A percentile compares a stretch with the other conserved stretches of the same genome.
Conservation (phyloP, 2,888 invertebrate species). For the Chirona hameri region DNA sequence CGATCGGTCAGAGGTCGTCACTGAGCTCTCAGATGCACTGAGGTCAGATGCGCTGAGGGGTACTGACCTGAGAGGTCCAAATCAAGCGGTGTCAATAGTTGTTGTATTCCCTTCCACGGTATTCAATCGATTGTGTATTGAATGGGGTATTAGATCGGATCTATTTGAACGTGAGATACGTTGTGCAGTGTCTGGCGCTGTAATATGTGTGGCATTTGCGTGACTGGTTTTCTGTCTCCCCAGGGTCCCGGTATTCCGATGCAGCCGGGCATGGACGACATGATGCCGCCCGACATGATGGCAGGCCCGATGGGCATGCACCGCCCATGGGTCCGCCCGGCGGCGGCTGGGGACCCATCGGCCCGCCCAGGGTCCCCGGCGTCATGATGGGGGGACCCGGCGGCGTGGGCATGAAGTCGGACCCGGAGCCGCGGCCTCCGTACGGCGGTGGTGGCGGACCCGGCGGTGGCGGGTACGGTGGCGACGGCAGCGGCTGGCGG, state of each 20-base stretch:
- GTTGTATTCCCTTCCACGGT: neutral
- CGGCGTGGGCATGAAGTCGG: conserved; percentile 48
- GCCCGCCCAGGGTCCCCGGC: neutral
- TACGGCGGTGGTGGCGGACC: conserved; percentile 61
- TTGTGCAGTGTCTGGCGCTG: neutral
- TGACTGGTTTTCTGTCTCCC: neutral
- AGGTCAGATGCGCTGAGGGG: neutral
- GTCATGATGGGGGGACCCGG: neutral
- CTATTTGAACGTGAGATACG: neutral
- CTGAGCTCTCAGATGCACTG: neutral
- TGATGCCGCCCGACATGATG: conserved; percentile 1
- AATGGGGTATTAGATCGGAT: too few species aligned
- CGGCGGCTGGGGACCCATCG: neutral
- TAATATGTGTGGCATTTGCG: too few species aligned
- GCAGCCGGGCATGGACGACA: neutral
- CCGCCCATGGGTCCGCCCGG: conserved; percentile 4
- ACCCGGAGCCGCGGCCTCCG: conserved; percentile 70
- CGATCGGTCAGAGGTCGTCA: neutral
- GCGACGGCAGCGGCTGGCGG: neutral
- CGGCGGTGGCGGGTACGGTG: conserved; percentile 61
- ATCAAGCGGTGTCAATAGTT: neutral
- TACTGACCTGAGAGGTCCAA: neutral
- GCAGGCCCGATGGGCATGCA: conserved; percentile 12
- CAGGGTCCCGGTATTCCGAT: neutral
- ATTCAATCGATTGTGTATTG: too few species aligned